These are phyloP conservation scores for Orius insidiosus DNA, from an alignment of 1,140 invertebrate genomes.

Conservation along the genomic window DNA sequence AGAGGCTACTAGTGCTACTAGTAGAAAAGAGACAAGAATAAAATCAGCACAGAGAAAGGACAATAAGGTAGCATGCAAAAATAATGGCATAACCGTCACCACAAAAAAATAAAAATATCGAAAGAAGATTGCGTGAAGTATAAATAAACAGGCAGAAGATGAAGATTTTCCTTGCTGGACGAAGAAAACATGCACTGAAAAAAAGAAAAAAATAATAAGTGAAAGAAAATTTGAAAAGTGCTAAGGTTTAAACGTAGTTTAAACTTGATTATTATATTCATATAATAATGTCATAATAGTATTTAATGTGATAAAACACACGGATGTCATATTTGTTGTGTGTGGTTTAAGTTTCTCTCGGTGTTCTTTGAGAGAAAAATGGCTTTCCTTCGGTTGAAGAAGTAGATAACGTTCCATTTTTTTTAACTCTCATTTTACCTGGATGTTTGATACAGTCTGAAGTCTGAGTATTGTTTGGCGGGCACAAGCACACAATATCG, in stretches of 20 bases:
- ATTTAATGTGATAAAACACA: conserved; percentile 3
- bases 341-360: background rate
- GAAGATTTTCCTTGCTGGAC: background rate
- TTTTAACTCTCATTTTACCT: conserved; percentile 30
- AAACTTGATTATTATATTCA: too few relatives aligned
- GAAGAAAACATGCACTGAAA: conserved; percentile 10
- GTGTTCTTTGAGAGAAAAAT: too few relatives aligned
- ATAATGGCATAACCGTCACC: background rate
- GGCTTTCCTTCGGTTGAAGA: too few relatives aligned
- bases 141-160: conserved; percentile 4
- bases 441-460: conserved; percentile 32
- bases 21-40: background rate
- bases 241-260: too few relatives aligned
- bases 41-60: conserved; percentile 9
- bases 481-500: conserved; percentile 34
- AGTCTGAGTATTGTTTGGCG: conserved; percentile 22
- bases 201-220: conserved; percentile 10
- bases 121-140: background rate
- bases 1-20: background rate
- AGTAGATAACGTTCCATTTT: conserved; percentile 12
- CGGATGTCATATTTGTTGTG: conserved; percentile 9
- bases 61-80: conserved; percentile 2
- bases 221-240: background rate
- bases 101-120: conserved; percentile 7
- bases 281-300: too few relatives aligned